Conservation (phyloP, 2,888 invertebrate genomes). For the Belgica antarctica region DNA sequence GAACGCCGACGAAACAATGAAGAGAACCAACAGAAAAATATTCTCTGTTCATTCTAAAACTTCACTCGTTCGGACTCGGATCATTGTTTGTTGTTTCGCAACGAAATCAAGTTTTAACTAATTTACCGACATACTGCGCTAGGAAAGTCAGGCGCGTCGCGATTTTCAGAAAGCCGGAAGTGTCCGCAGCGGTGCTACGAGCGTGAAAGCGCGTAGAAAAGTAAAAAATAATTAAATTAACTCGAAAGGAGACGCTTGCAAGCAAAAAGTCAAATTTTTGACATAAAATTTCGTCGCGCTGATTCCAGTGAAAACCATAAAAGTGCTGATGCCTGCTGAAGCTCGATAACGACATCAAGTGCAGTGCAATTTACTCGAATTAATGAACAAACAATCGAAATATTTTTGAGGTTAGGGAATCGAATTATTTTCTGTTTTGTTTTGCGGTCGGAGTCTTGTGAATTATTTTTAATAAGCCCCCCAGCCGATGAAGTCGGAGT, state of each 20-base stretch:
- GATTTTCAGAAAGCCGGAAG: neutral
- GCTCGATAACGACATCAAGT: neutral
- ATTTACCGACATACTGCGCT: neutral
- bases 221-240: neutral
- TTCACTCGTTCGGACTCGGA: neutral
- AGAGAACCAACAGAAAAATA: neutral
- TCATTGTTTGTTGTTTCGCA: constrained; percentile 18
- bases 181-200: too few relatives aligned
- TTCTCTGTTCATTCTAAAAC: neutral
- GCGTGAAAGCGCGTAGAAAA: neutral
- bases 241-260: constrained; percentile 26
- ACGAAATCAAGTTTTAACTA: neutral
- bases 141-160: neutral
- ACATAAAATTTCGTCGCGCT: constrained; percentile 17
- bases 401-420: constrained; percentile 25
- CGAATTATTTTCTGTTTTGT: neutral
- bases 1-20: too few relatives aligned
- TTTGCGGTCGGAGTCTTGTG: neutral
- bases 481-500: neutral
- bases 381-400: constrained; percentile 11
- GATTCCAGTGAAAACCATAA: neutral
- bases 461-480: neutral
- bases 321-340: neutral
- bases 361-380: neutral
- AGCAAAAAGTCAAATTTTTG: constrained; percentile 24